These are phyloP conservation scores for Paralichthys olivaceus DNA, from an alignment of 2,113 vertebrate species.

Conservation along the genomic window DNA sequence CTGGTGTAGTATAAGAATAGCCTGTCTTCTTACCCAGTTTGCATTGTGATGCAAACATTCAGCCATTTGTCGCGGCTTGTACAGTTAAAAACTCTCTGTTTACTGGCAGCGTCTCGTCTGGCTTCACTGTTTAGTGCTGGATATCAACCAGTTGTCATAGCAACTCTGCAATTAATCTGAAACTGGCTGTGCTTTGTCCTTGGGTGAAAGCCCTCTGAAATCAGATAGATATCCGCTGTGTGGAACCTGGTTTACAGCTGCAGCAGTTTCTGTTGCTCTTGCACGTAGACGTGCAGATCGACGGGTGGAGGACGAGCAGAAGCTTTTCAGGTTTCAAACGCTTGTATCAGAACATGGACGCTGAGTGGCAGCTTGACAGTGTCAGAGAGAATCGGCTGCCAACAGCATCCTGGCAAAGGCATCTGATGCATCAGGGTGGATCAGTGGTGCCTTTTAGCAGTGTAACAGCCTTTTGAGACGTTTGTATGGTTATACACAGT, in stretches of 20 bases:
- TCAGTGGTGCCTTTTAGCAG: constrained; percentile 8
- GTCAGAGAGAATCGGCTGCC: constrained; percentile 22
- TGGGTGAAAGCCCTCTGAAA: constrained; percentile 54
- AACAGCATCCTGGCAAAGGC: constrained; percentile 21
- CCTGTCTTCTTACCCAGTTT: background rate
- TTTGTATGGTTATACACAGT: background rate
- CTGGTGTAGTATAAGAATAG: background rate
- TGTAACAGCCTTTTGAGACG: constrained; percentile 6
- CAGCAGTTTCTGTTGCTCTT: background rate
- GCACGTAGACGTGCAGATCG: background rate
- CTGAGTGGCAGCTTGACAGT: constrained; percentile 39
- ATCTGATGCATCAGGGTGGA: constrained; percentile 5
- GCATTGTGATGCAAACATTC: background rate
- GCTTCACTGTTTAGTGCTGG: constrained; percentile 51
- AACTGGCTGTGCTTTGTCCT: constrained; percentile 64
- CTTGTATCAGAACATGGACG: constrained; percentile 4
- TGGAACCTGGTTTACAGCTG: constrained; percentile 11
- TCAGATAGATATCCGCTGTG: constrained; percentile 46
- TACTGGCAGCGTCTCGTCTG: constrained; percentile 8
- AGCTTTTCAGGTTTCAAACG: constrained; percentile 15
- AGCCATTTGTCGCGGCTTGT: constrained; percentile 1
- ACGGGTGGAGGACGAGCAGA: constrained; percentile 18
- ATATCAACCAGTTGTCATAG: constrained; percentile 71
- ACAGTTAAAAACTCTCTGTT: constrained; percentile 30
- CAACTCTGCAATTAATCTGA: constrained; percentile 68